These are phyloP conservation scores for Alca torda DNA, from an alignment of 2,797 vertebrate species.

Conservation along the genomic window DNA sequence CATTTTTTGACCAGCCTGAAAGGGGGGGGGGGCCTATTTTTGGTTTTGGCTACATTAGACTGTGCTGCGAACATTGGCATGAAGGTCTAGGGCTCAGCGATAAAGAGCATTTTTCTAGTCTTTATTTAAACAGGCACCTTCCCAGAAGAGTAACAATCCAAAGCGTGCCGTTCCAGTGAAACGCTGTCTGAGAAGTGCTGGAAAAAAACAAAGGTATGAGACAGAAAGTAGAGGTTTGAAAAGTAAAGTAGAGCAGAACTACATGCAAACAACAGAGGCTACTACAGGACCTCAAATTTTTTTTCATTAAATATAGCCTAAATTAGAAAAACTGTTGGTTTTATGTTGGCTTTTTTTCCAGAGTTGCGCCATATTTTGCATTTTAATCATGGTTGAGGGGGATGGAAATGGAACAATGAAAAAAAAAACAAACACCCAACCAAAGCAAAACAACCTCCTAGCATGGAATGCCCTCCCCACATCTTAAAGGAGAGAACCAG, in stretches of 20 bases:
- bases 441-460: not conserved
- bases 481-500: not conserved
- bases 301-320: not conserved
- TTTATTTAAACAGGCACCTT: slow-evolving; percentile 49
- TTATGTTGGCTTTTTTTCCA: not conserved
- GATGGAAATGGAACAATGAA: not conserved
- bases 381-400: not conserved
- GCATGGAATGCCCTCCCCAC: not conserved
- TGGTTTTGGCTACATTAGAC: not conserved
- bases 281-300: not conserved
- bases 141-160: slow-evolving; percentile 17
- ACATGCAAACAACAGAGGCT: not conserved
- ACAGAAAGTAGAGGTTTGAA: not conserved
- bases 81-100: not conserved
- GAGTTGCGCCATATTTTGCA: not conserved
- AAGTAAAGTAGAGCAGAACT: not conserved
- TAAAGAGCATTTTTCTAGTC: not conserved
- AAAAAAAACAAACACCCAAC: not conserved
- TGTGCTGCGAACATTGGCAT: not conserved
- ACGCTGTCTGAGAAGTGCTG: slow-evolving; percentile 1
- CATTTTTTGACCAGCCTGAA: not conserved
- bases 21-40: not conserved
- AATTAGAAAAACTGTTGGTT: not conserved
- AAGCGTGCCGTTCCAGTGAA: slow-evolving; percentile 2
- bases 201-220: not conserved